These are phyloP conservation scores for Tetranychus piercei DNA, from an alignment of 2,888 invertebrate species.

Conservation along the genomic window DNA sequence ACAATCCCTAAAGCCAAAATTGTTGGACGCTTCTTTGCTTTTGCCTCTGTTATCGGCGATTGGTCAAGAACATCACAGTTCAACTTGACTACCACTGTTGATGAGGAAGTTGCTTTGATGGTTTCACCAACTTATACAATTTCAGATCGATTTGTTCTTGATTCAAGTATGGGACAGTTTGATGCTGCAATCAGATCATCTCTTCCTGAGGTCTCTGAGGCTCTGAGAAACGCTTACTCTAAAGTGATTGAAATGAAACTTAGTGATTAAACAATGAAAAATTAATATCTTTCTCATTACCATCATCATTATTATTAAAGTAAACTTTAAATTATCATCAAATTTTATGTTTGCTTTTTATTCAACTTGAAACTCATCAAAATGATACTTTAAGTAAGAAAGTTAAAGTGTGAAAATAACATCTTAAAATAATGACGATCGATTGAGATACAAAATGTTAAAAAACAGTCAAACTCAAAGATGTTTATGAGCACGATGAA, in stretches of 20 bases:
- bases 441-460: too few relatives aligned
- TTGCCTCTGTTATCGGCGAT: constrained; percentile 8
- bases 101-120: not conserved
- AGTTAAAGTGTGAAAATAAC: too few relatives aligned
- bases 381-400: too few relatives aligned
- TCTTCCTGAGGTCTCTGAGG: constrained; percentile 9
- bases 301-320: too few relatives aligned
- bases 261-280: not conserved
- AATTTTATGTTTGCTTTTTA: too few relatives aligned
- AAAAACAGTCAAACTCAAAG: too few relatives aligned
- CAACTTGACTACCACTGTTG: constrained; percentile 6
- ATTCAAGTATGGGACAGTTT: constrained; percentile 4
- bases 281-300: too few relatives aligned
- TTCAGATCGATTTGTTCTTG: constrained; percentile 5
- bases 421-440: too few relatives aligned
- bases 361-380: too few relatives aligned
- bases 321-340: too few relatives aligned
- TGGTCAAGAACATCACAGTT: constrained; percentile 1
- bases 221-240: not conserved
- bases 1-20: constrained; percentile 10
- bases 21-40: constrained; percentile 3
- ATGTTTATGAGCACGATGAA: too few relatives aligned
- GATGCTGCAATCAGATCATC: constrained; percentile 9
- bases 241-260: constrained; percentile 15
- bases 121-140: constrained; percentile 8